Evolutionary conservation across 1,140 invertebrate species (phyloP), one percentile per base, ranked within the genome.

Genomic region (Leptinotarsa undecemlineata): DNA sequence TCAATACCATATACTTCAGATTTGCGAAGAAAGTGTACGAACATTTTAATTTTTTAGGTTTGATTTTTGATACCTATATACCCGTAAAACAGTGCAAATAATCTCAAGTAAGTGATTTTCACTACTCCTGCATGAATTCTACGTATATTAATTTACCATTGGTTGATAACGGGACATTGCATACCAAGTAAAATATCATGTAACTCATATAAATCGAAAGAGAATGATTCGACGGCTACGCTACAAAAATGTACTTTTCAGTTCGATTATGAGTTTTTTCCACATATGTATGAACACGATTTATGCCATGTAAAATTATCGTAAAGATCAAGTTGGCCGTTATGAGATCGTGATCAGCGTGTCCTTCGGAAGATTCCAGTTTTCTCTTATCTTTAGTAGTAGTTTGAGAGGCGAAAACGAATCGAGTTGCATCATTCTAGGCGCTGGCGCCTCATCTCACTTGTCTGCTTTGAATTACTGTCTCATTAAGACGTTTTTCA

Each of bases 271-370:
- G 33, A 57, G 1, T 57, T 57, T 57, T 57, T 57, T 57, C 51
- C 14, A 57, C 51, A 57, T 57, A 57, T 57, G 51, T 57, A 17
- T 57, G 51, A 57, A 57, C 51, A 57, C 51, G 51, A 57, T 57
- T 17, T 57, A 14, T 57, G 51, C n/a, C 51, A 57, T 57, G 51
- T 57, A 57, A 17, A 57, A n/a, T 57, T 57, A 57, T 57, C 51
- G n/a, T 57, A 57, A 57, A 57, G 51, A 57, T 57, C 51, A 57
- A 57, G 51, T 57, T 57, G 51, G 51, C 51, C n/a, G n/a, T 57
- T 57, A 57, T 57, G 51, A 57, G 51, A 57, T 57, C 51, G 51
- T 57, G 51, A 57, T 57, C 51, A 57, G 17, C 51, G 51, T 19
- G 51, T 57, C 51, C 51, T 57, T 57, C 17, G 51, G 51, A 15